Evolutionary conservation across 37 sponge, comb jelly and placozoan species (phyloP), one percentile per base, ranked within the genome.

Genomic region (Amphimedon queenslandica): DNA sequence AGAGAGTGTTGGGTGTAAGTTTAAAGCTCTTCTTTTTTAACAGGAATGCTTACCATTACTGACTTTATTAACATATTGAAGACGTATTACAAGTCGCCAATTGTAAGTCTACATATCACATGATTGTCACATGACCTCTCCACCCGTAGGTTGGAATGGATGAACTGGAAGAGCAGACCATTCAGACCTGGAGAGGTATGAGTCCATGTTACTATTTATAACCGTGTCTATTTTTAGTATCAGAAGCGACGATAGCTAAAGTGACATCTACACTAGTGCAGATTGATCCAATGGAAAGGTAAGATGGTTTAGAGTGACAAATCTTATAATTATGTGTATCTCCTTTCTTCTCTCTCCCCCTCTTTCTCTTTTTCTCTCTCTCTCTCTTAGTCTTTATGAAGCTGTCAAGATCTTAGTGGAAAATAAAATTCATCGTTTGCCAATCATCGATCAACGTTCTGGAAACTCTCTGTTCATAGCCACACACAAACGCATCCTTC

Each of bases 31-130:
- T 73, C 41, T 53, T 30, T 42, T 43, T 33, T 58, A 33, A 24
- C 65, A 81, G 95, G 95, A 31, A 96, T 96, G 97, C 67, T 96
- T 51, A 96, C 97, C 37, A 88, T 96, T 34, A 90, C 97, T 8
- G 97, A 96, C 64, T 96, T 96, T 82, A 92, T 96, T 66, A 69
- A 86, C 74, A 92, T 96, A 32, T 82, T 96, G 4, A 84, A 84
- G 30, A 72, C 86, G 33, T 83, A 89, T 75, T 92, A 92, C 70
- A 83, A 87, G 55, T 92, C 93, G 21, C 93, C 93, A n/a, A 84
- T 92, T 39, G 93, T 92, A 32, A 82, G 91, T 74, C 35, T 37
- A 68, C 37, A 57, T 30, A 37, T 29, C 42, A 21, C 63, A 57
- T 28, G 11, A 51, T 47, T 40, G 8, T 35, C 58, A 57, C 71